Conservation (phyloP, 1,140 invertebrate species). For the Arion vulgaris region DNA sequence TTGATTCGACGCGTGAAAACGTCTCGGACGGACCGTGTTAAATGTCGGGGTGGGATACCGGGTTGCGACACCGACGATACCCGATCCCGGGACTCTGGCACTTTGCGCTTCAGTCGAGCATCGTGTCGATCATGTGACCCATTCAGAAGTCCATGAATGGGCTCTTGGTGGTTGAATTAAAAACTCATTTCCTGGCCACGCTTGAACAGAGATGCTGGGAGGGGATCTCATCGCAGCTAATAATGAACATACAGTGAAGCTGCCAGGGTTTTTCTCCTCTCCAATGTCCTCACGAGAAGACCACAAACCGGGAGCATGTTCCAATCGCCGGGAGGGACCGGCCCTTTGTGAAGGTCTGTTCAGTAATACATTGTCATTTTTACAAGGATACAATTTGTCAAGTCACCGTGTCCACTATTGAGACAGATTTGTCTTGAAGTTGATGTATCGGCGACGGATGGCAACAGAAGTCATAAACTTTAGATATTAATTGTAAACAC, state of each 20-base stretch:
- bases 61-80: background rate
- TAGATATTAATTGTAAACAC: too few species aligned
- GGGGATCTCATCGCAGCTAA: constrained; percentile 15
- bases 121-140: constrained; percentile 16
- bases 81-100: constrained; percentile 1
- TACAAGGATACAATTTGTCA: background rate
- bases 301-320: background rate
- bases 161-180: constrained; percentile 30
- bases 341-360: background rate
- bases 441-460: too few species aligned
- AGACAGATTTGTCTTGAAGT: background rate
- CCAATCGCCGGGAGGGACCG: constrained; percentile 2
- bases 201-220: constrained; percentile 8
- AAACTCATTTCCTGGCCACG: constrained; percentile 30
- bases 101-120: constrained; percentile 6
- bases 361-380: background rate
- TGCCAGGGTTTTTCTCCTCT: background rate
- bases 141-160: constrained; percentile 27
- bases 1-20: constrained; percentile 23
- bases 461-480: too few species aligned
- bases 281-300: background rate
- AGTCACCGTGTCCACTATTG: background rate
- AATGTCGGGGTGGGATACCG: constrained; percentile 19
- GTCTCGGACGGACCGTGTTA: background rate
- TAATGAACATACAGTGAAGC: constrained; percentile 19